Evolutionary conservation across 2,113 vertebrate genomes (phyloP), one percentile per base, ranked within the genome.

Genomic region (Chroicocephalus ridibundus): DNA sequence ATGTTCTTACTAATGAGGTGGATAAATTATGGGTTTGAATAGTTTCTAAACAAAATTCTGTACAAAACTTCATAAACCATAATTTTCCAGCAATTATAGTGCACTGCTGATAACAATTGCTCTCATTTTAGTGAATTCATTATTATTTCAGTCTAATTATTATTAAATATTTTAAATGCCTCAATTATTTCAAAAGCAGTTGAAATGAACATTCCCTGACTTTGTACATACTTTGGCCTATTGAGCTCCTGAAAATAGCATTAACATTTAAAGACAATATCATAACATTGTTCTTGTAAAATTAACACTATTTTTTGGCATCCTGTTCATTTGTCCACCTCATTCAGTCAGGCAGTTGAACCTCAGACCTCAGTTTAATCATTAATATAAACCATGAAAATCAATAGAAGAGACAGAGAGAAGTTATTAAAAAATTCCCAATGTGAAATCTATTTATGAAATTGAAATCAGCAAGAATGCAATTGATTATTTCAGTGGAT

Each of bases 41-140:
- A 61, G n/a, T 76, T 93, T 74, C 61, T 84, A 62, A 86, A 68
- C 36, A 78, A 57, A 93, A 78, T 81, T 86, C 72, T 15, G 2
- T 78, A 68, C 38, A 92, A 78, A 82, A 64, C 58, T 93, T 26
- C 55, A 54, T 87, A 95, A 91, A 93, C 79, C 87, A 68, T 95
- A 94, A 94, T 97, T 97, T 95, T 55, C 69, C 40, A 82, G 72
- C 82, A 95, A 93, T 93, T 89, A 88, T n/a, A 82, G 44, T 85
- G 49, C 54, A 88, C 69, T 93, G 71, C 66, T 74, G 75, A 77
- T 76, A 96, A 92, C 26, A 47, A 69, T 82, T 91, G 36, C 65
- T 93, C 55, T 93, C 38, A 81, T 77, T 91, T 91, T 88, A 57
- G 36, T 78, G 81, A 49, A 82, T 85, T 90, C 26, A 40, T 96